phyloP scores from a whole-genome alignment of 2,797 vertebrate genomes.

The Propithecus deckenii region DNA sequence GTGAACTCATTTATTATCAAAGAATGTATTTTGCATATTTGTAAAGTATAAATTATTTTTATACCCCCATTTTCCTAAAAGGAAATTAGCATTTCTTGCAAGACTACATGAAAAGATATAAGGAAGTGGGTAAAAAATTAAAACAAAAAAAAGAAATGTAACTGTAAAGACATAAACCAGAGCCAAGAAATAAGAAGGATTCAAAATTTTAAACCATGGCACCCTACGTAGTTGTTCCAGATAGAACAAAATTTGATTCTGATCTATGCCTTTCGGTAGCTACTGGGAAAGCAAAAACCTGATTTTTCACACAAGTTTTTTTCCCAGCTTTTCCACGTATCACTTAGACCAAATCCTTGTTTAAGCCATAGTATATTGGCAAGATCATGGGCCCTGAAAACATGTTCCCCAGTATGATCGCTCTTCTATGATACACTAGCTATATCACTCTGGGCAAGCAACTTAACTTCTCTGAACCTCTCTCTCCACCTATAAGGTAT shows the following conservation, averaged over 20 bases:
- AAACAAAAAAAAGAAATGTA: neutral
- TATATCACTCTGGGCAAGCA: neutral
- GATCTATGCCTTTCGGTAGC: neutral
- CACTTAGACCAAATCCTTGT: neutral
- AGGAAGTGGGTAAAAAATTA: too few species aligned
- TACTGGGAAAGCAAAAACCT: neutral
- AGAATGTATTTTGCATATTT: neutral
- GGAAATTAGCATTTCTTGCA: neutral
- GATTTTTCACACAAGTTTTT: neutral
- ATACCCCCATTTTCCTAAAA: neutral
- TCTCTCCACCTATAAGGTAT: neutral
- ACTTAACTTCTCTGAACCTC: neutral
- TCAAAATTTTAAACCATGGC: neutral
- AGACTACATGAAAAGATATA: neutral
- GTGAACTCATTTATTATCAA: neutral
- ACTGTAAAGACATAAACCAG: neutral
- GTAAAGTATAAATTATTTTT: neutral
- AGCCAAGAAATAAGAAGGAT: neutral
- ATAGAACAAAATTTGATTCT: neutral
- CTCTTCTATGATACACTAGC: neutral
- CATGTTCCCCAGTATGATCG: neutral
- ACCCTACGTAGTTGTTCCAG: neutral
- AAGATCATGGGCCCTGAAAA: neutral
- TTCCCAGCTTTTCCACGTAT: neutral
- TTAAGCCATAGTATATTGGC: neutral